These are phyloP conservation scores for Drosophila testacea DNA, from an alignment of 2,888 invertebrate species.

Conservation along the genomic window DNA sequence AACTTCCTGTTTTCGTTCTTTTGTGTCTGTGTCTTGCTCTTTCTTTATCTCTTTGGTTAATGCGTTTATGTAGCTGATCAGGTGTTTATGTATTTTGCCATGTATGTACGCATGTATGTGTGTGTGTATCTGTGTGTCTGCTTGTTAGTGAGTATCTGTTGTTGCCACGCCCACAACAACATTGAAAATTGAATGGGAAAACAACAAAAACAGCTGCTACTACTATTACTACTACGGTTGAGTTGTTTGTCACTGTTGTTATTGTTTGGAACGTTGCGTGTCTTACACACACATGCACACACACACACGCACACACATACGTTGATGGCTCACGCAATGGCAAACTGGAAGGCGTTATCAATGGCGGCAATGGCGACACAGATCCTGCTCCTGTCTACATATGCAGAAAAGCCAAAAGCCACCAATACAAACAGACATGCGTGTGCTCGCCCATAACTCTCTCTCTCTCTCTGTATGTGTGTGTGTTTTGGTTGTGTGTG, in stretches of 20 bases:
- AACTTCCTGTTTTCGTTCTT: too few species aligned
- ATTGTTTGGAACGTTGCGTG: constrained; percentile 71
- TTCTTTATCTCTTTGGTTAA: neutral
- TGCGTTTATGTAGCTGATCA: constrained; percentile 38
- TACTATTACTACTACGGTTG: constrained; percentile 7
- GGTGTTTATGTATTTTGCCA: constrained; percentile 17
- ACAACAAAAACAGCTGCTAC: constrained; percentile 47
- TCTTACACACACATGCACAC: constrained; percentile 13
- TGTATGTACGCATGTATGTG: neutral
- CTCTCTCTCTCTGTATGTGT: neutral
- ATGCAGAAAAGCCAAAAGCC: constrained; percentile 34
- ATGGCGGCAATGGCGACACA: constrained; percentile 56
- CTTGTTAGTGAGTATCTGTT: constrained; percentile 24
- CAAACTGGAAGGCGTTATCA: constrained; percentile 48
- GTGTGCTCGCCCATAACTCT: neutral
- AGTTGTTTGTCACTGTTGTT: constrained; percentile 67
- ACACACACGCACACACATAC: constrained; percentile 6
- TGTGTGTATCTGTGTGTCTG: constrained; percentile 16
- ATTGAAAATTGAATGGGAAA: constrained; percentile 40
- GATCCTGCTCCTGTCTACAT: constrained; percentile 55
- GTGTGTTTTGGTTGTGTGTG: constrained; percentile 1
- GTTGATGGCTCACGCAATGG: constrained; percentile 38
- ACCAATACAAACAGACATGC: constrained; percentile 14
- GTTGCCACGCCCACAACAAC: constrained; percentile 46
- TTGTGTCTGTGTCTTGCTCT: neutral